Evolutionary conservation across 2,797 vertebrate genomes (phyloP).

Genomic region (Erethizon dorsatum): DNA sequence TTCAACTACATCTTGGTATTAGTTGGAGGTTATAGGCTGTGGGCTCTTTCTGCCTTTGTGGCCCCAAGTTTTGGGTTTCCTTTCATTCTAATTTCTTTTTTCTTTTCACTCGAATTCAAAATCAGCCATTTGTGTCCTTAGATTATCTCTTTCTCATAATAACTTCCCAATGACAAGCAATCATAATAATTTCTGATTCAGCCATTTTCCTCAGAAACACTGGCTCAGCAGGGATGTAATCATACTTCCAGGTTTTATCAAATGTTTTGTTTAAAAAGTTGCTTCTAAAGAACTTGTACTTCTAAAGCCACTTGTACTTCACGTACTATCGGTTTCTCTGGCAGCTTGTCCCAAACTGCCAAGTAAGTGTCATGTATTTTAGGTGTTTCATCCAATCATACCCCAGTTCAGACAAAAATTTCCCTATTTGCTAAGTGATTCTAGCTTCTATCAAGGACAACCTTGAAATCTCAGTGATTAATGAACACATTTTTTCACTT

Average conservation of each 20-base stretch:
- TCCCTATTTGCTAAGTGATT: conserved; percentile 17
- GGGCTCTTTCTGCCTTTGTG: not conserved
- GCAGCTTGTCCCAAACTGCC: not conserved
- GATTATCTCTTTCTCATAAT: conserved; percentile 40
- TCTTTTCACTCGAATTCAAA: conserved; percentile 64
- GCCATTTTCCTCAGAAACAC: not conserved
- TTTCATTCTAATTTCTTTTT: conserved; percentile 67
- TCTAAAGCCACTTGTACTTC: not conserved
- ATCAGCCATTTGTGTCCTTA: not conserved
- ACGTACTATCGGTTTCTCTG: not conserved
- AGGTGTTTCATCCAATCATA: not conserved
- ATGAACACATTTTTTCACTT: not conserved
- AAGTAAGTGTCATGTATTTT: not conserved
- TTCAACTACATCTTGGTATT: not conserved
- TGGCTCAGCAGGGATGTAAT: conserved; percentile 28
- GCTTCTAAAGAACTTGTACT: not conserved
- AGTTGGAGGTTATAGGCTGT: not conserved
- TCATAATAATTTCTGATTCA: conserved; percentile 37
- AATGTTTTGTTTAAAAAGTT: conserved; percentile 51
- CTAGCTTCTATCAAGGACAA: not conserved
- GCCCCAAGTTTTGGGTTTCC: not conserved
- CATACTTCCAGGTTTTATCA: not conserved
- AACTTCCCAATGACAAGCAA: conserved; percentile 41
- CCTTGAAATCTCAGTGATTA: not conserved
- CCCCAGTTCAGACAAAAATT: not conserved